Conservation (phyloP, 2,797 vertebrate species). For the Oophaga sylvatica region DNA sequence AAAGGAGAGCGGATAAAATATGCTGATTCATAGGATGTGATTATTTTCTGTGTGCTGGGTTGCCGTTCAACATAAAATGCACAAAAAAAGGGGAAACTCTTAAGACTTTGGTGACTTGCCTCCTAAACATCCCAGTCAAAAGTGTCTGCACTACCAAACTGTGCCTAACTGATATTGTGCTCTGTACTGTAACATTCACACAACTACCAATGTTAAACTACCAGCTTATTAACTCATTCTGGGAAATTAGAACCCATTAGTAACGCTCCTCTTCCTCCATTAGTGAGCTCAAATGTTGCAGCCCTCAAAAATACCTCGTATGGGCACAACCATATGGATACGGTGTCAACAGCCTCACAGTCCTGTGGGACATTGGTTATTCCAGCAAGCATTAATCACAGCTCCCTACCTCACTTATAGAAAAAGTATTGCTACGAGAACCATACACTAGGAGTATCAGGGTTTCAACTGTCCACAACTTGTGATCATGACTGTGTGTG, state of each 20-base stretch:
- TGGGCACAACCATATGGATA: not conserved
- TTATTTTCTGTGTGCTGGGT: slow-evolving; percentile 61
- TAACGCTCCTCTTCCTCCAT: not conserved
- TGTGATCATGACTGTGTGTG: no score
- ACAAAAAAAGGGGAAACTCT: not conserved
- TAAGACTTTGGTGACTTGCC: slow-evolving; percentile 60
- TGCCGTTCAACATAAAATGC: slow-evolving; percentile 9
- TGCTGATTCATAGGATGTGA: slow-evolving; percentile 57
- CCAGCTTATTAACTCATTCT: not conserved
- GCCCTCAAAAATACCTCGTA: slow-evolving; percentile 15
- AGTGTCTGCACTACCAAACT: slow-evolving; percentile 56
- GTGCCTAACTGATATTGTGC: slow-evolving; percentile 30
- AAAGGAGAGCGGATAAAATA: slow-evolving; percentile 63
- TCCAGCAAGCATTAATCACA: not conserved
- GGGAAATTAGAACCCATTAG: not conserved
- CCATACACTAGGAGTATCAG: no score
- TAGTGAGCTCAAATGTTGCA: not conserved
- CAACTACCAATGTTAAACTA: not conserved
- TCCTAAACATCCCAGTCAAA: slow-evolving; percentile 59
- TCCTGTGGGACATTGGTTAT: not conserved
- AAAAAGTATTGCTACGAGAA: not conserved
- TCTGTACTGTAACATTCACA: not conserved
- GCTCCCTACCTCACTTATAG: not conserved
- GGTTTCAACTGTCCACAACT: no score
- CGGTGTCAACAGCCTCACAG: not conserved